These are phyloP conservation scores for Flexamia atlantica DNA, from an alignment of 2,888 invertebrate species.

Conservation along the genomic window DNA sequence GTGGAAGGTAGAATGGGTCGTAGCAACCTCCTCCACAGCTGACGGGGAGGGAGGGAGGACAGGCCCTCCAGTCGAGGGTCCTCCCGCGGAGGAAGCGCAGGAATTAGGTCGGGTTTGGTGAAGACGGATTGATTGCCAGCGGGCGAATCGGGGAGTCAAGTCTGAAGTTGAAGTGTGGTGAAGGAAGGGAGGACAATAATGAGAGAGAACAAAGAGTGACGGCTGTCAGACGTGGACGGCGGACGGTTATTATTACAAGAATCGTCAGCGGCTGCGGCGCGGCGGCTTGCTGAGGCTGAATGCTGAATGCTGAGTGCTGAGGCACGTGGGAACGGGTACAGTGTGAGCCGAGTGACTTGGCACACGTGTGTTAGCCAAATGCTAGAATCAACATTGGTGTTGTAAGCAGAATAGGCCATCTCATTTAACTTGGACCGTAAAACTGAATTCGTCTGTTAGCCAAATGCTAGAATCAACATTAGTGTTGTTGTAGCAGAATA, in stretches of 20 bases:
- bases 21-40: neutral
- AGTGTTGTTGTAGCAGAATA: no score
- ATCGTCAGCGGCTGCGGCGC: slow-evolving; percentile 33
- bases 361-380: no score
- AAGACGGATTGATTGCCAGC: slow-evolving; percentile 40
- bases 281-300: neutral
- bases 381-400: no score
- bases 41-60: slow-evolving; percentile 13
- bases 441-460: no score
- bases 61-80: slow-evolving; percentile 46
- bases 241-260: slow-evolving; percentile 57
- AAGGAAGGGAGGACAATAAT: slow-evolving; percentile 45
- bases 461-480: no score
- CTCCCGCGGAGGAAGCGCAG: slow-evolving; percentile 4
- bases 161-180: slow-evolving; percentile 27
- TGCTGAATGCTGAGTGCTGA: neutral
- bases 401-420: no score
- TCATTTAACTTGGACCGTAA: no score
- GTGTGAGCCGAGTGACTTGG: no score
- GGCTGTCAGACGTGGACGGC: slow-evolving; percentile 27
- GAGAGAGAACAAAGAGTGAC: slow-evolving; percentile 43
- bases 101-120: slow-evolving; percentile 41
- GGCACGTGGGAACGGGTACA: neutral
- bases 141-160: slow-evolving; percentile 19
- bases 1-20: slow-evolving; percentile 36